A percentile compares a stretch with the other conserved stretches of the same genome.
Evolutionary conservation across 2,797 vertebrate species (phyloP).

Genomic region (Danio tinwini): DNA sequence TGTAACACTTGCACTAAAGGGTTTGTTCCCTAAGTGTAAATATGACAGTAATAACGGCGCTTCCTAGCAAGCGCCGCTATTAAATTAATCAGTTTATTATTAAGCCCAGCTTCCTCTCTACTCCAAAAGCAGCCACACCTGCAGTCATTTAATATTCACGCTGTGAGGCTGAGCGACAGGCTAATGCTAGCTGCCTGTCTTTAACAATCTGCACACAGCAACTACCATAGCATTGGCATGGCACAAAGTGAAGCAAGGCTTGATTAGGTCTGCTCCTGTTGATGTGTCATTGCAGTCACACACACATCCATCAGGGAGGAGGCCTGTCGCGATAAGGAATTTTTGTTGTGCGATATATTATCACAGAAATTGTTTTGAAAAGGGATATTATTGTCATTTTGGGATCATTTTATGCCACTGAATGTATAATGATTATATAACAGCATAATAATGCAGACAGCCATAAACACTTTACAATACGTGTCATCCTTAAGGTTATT

Average conservation of each 20-base stretch:
- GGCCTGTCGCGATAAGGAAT: too few species aligned
- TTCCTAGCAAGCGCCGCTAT: slow-evolving; percentile 62
- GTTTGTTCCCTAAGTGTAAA: background rate
- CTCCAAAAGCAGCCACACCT: slow-evolving; percentile 44
- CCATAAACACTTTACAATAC: too few species aligned
- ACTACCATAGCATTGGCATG: slow-evolving; percentile 26
- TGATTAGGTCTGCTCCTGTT: slow-evolving; percentile 25
- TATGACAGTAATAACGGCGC: background rate
- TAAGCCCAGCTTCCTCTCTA: slow-evolving; percentile 65
- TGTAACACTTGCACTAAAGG: background rate
- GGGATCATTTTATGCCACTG: too few species aligned
- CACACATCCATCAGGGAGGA: slow-evolving; percentile 17
- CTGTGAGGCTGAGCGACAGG: slow-evolving; percentile 61
- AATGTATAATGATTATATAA: too few species aligned
- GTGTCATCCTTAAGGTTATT: too few species aligned
- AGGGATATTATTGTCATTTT: too few species aligned
- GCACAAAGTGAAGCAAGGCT: slow-evolving; percentile 5
- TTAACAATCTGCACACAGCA: slow-evolving; percentile 53
- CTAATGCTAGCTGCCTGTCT: slow-evolving; percentile 62
- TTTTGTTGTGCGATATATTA: too few species aligned
- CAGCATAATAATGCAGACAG: too few species aligned
- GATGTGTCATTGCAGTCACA: slow-evolving; percentile 17
- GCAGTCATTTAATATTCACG: slow-evolving; percentile 74
- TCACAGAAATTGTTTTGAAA: too few species aligned
- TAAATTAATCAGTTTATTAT: slow-evolving; percentile 80